phyloP scores from a whole-genome alignment of 2,113 vertebrate genomes.

The Boleophthalmus pectinirostris region DNA sequence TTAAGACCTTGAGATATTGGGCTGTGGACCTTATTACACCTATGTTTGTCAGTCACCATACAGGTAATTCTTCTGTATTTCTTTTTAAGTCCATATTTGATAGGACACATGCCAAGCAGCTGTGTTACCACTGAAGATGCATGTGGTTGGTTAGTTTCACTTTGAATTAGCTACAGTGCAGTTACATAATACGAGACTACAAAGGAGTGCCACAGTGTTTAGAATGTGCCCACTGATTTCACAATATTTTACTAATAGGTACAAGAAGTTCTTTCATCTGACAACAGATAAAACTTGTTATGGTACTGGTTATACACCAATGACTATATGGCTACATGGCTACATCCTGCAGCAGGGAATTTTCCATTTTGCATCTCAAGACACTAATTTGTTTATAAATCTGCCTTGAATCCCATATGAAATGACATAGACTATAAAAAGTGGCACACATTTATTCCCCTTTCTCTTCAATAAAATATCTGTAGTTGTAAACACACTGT shows the following conservation, averaged over 20 bases:
- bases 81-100: no score
- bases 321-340: neutral
- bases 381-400: slow-evolving; percentile 1
- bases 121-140: neutral
- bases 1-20: neutral
- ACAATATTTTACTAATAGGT: slow-evolving; percentile 1
- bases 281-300: neutral
- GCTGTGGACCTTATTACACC: neutral
- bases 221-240: slow-evolving; percentile 8
- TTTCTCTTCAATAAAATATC: neutral
- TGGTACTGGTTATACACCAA: neutral
- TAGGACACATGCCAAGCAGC: neutral
- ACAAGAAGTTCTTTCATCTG: neutral
- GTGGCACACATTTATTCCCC: neutral
- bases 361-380: neutral
- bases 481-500: neutral
- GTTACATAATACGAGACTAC: neutral
- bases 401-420: neutral
- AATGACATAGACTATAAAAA: neutral
- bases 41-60: neutral
- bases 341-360: neutral
- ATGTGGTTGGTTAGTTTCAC: neutral
- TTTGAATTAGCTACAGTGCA: neutral
- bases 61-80: neutral
- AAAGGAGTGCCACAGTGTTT: slow-evolving; percentile 21